Conservation (phyloP, 30 jellyfish, hydroid and myxozoan species). For the Hydractinia symbiolongicarpus region DNA sequence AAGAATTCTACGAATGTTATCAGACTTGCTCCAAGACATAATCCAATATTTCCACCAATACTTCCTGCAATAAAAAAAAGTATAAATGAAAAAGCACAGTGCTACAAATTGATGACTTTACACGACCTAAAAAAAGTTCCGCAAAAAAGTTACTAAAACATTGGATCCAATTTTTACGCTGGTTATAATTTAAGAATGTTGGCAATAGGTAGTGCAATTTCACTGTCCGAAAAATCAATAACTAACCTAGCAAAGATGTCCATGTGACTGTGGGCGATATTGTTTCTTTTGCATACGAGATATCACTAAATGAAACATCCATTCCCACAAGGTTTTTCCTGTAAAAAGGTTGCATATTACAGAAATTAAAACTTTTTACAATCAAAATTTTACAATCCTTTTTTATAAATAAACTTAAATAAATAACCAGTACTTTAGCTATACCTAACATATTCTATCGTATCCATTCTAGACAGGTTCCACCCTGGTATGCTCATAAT, state of each 20-base stretch:
- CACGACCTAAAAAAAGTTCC: too few species aligned
- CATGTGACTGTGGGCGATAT: conserved; percentile 9
- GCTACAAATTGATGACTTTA: background rate
- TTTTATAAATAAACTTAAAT: too few species aligned
- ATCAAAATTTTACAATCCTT: too few species aligned
- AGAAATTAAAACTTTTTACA: too few species aligned
- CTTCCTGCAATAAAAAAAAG: background rate
- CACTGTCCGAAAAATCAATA: too few species aligned
- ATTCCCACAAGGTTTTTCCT: background rate
- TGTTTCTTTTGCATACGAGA: background rate
- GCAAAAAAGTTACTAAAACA: too few species aligned
- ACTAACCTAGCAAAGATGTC: conserved; percentile 9
- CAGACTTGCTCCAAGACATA: conserved; percentile 12
- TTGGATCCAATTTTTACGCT: too few species aligned
- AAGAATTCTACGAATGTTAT: conserved; percentile 9
- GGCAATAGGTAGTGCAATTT: too few species aligned
- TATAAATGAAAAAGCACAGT: background rate
- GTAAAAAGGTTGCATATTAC: too few species aligned
- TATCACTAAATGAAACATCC: conserved; percentile 1
- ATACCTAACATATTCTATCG: conserved; percentile 6
- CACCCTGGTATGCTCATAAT: background rate
- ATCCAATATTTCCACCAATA: conserved; percentile 8
- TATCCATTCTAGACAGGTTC: conserved; percentile 2
- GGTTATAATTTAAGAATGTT: too few species aligned
- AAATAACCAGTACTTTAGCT: too few species aligned